Percentiles rank a stretch among this genome's conserved stretches.
Conservation (phyloP, 2,888 invertebrate genomes). For the Luperina testacea region DNA sequence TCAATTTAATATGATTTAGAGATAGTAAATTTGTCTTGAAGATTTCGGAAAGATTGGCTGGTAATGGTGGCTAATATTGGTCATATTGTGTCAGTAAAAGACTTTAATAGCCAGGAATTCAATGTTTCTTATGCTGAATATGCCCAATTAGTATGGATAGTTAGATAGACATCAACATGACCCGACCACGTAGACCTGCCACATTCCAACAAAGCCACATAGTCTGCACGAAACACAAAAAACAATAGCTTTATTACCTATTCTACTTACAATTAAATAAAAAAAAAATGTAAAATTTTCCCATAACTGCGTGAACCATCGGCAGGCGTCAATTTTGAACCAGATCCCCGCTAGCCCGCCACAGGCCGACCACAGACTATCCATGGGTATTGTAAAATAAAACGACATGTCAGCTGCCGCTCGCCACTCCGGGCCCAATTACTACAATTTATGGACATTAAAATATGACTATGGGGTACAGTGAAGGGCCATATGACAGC, state of each 20-base stretch:
- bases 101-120: too few species aligned
- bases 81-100: neutral
- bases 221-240: conserved; percentile 11
- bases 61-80: neutral
- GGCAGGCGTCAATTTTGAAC: conserved; percentile 47
- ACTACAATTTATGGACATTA: conserved; percentile 68
- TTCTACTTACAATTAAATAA: conserved; percentile 48
- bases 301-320: conserved; percentile 50
- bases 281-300: conserved; percentile 43
- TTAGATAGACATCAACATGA: too few species aligned
- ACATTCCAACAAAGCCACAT: conserved; percentile 22
- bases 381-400: conserved; percentile 47
- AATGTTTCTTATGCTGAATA: too few species aligned
- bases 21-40: conserved; percentile 21
- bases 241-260: conserved; percentile 30
- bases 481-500: conserved; percentile 39
- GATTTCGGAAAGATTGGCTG: neutral
- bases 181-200: neutral
- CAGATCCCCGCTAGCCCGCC: conserved; percentile 26
- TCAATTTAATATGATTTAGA: conserved; percentile 24
- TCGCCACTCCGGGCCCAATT: conserved; percentile 60
- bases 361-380: neutral
- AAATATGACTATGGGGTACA: conserved; percentile 61
- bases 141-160: neutral
- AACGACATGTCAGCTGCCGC: conserved; percentile 56